Conservation (phyloP, 2,113 vertebrate species). For the Syngnathoides biaculeatus region DNA sequence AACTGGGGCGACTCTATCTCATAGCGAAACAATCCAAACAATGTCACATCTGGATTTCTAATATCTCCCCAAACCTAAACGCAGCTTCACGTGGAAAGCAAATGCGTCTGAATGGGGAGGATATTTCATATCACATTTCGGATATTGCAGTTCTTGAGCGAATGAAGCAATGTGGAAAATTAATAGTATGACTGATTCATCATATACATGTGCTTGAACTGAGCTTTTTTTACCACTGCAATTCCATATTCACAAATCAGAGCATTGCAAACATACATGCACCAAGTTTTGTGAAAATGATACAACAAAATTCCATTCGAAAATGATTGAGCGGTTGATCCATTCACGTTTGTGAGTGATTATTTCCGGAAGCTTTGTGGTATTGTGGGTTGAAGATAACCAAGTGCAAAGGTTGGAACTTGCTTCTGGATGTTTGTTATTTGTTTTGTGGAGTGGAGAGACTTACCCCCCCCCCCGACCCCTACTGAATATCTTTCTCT, state of each 20-base stretch:
- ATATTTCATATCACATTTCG: slow-evolving; percentile 1
- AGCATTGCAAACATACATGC: background rate
- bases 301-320: no score
- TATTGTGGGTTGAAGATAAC: background rate
- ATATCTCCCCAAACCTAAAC: background rate
- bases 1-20: background rate
- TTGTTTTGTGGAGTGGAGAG: background rate
- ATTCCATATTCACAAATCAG: background rate
- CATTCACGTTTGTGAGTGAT: background rate
- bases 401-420: background rate
- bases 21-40: slow-evolving; percentile 1
- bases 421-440: background rate
- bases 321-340: no score
- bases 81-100: background rate
- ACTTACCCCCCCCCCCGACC: background rate
- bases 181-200: slow-evolving; percentile 3
- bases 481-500: background rate
- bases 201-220: background rate
- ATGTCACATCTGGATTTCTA: slow-evolving; percentile 6
- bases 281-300: background rate
- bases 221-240: slow-evolving; percentile 12
- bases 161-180: slow-evolving; percentile 14
- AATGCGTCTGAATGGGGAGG: background rate
- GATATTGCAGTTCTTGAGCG: background rate
- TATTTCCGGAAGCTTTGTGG: background rate